A percentile compares a stretch with the other conserved stretches of the same genome.
These are phyloP conservation scores for Diuraphis noxia DNA, from an alignment of 1,140 invertebrate genomes.

Conservation along the genomic window DNA sequence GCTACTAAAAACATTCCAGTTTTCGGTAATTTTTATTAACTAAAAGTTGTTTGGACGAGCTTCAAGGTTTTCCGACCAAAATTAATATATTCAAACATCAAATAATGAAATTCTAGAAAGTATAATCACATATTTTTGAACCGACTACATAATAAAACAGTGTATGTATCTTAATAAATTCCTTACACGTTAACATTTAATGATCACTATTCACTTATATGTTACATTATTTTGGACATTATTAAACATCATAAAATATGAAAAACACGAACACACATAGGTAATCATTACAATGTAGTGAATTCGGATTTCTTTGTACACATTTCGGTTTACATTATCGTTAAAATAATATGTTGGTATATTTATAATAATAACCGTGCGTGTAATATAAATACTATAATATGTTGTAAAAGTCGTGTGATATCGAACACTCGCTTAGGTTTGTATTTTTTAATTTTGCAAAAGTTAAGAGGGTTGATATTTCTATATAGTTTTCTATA, in stretches of 20 bases:
- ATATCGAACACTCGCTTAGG: neutral
- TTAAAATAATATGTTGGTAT: neutral
- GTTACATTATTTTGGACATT: conserved; percentile 17
- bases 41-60: conserved; percentile 12
- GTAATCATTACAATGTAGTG: neutral
- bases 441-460: neutral
- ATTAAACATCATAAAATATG: neutral
- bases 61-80: conserved; percentile 19
- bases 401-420: neutral
- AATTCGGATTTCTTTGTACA: neutral
- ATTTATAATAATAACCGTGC: neutral
- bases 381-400: neutral
- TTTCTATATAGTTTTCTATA: no score
- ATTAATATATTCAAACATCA: conserved; percentile 22
- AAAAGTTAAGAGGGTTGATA: neutral
- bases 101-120: conserved; percentile 34
- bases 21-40: neutral
- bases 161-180: neutral
- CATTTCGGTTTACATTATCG: neutral
- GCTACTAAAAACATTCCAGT: conserved; percentile 1
- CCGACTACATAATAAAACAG: neutral
- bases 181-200: conserved; percentile 21
- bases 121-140: conserved; percentile 21
- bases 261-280: neutral
- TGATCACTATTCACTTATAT: conserved; percentile 21